These are phyloP conservation scores for Lochmaea crataegi DNA, from an alignment of 2,888 invertebrate species.

Conservation along the genomic window DNA sequence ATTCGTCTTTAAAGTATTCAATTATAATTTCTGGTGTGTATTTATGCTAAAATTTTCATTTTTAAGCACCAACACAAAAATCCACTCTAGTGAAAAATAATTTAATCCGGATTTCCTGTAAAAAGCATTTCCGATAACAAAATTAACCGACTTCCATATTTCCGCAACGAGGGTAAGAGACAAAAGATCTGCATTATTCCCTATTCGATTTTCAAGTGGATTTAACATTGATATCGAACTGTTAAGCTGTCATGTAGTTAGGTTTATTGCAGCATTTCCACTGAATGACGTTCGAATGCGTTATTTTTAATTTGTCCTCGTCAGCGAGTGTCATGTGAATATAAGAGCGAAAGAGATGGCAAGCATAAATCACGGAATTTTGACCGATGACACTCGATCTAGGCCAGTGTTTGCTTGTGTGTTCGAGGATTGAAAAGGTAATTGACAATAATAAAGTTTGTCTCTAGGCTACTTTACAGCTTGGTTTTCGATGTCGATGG, in stretches of 20 bases:
- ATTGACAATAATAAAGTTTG: constrained; percentile 17
- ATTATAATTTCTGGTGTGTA: too few species aligned
- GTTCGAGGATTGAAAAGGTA: constrained; percentile 9
- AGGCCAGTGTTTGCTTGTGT: constrained; percentile 11
- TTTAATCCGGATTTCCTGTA: neutral
- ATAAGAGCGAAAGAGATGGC: constrained; percentile 8
- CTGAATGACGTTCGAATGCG: constrained; percentile 14
- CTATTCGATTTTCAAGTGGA: constrained; percentile 30
- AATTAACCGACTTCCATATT: constrained; percentile 19
- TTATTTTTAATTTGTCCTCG: constrained; percentile 33
- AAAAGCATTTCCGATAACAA: neutral
- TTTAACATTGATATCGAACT: constrained; percentile 25
- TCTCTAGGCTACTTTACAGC: neutral
- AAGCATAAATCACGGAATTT: constrained; percentile 25
- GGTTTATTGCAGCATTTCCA: constrained; percentile 33
- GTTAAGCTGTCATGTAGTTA: constrained; percentile 34
- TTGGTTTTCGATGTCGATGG: neutral
- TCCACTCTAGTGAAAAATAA: neutral
- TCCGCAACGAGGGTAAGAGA: constrained; percentile 16
- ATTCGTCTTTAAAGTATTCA: too few species aligned
- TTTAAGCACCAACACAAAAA: too few species aligned
- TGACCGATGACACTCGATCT: constrained; percentile 24
- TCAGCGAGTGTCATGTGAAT: constrained; percentile 17
- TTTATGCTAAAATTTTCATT: too few species aligned
- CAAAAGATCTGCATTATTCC: constrained; percentile 31